These are phyloP conservation scores for Penaeus japonicus DNA, from an alignment of 1,140 invertebrate genomes.

Conservation along the genomic window DNA sequence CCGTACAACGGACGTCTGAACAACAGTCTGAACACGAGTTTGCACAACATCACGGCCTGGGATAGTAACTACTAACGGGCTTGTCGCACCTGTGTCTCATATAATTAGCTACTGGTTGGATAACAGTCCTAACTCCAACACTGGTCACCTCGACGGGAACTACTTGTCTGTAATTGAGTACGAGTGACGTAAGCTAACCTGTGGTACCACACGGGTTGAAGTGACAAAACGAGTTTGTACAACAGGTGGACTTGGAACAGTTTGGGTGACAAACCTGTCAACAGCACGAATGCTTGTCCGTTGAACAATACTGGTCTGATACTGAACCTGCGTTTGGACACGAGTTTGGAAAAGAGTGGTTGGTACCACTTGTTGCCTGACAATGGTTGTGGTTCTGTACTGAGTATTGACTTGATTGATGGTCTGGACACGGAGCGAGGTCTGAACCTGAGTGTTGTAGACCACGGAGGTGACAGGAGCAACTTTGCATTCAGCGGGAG, in stretches of 20 bases:
- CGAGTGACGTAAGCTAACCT: background rate
- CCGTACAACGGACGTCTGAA: background rate
- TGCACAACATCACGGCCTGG: background rate
- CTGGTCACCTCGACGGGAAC: background rate
- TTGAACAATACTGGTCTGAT: background rate
- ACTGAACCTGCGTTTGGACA: background rate
- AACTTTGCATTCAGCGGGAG: background rate
- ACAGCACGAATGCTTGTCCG: background rate
- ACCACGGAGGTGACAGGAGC: background rate
- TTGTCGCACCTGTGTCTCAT: background rate
- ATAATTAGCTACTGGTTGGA: background rate
- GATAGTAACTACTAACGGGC: background rate
- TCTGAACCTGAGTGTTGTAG: background rate
- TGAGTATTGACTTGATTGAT: background rate
- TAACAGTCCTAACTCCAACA: background rate
- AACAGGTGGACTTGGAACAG: background rate
- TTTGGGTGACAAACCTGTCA: background rate
- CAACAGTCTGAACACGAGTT: background rate
- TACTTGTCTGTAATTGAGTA: background rate
- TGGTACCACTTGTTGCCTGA: background rate
- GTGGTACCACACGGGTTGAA: background rate
- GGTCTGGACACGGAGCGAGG: background rate
- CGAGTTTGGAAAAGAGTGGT: background rate
- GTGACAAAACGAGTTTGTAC: background rate
- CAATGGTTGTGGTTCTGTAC: background rate